phyloP scores from a whole-genome alignment of 1,140 invertebrate genomes.

The Anthonomus grandis region DNA sequence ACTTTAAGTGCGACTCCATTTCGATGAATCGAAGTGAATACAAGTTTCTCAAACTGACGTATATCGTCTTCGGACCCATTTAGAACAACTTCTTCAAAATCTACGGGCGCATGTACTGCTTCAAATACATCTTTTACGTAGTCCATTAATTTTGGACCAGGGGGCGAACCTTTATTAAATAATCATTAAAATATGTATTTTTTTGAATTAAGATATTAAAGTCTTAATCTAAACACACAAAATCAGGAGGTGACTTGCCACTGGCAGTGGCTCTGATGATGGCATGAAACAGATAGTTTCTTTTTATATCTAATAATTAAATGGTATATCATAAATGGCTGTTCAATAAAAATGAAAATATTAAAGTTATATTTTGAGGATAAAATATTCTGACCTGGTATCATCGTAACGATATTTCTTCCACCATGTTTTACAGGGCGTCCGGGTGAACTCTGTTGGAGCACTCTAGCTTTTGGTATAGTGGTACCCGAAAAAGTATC shows the following conservation, averaged over 20 bases:
- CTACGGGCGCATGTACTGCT: constrained; percentile 59
- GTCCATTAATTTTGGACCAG: constrained; percentile 59
- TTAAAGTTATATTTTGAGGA: not conserved
- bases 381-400: constrained; percentile 51
- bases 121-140: constrained; percentile 57
- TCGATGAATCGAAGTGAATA: constrained; percentile 61
- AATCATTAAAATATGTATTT: no score
- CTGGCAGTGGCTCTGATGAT: no score
- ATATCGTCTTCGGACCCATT: constrained; percentile 46
- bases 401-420: constrained; percentile 56
- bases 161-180: no score
- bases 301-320: no score
- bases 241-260: no score
- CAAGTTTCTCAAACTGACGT: constrained; percentile 55
- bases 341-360: constrained; percentile 9
- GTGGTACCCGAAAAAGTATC: constrained; percentile 16
- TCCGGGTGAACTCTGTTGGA: not conserved
- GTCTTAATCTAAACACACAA: no score
- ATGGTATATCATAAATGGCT: no score
- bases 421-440: constrained; percentile 53
- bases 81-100: constrained; percentile 59
- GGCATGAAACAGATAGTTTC: no score
- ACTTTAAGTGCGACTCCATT: constrained; percentile 68
- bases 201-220: no score
- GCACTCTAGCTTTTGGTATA: constrained; percentile 2